A percentile compares a stretch with the other conserved stretches of the same genome.
phyloP scores from a whole-genome alignment of 2,888 invertebrate species.

The Drosophila vallismaia region DNA sequence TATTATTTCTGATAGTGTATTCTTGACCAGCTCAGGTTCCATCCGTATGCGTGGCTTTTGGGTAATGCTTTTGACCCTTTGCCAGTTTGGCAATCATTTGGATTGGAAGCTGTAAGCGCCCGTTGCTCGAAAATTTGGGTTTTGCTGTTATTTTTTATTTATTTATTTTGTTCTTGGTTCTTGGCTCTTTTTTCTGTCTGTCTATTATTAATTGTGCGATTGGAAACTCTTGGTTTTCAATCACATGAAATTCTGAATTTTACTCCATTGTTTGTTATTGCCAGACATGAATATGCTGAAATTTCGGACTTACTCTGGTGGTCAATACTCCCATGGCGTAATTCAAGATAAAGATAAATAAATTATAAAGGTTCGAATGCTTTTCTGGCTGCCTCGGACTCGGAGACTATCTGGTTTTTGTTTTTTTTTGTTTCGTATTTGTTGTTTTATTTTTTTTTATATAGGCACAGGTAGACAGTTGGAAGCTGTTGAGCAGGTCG shows the following conservation, averaged over 20 bases:
- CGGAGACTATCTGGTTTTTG: conserved; percentile 62
- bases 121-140: conserved; percentile 23
- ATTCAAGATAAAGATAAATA: conserved; percentile 78
- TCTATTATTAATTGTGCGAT: conserved; percentile 53
- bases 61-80: conserved; percentile 48
- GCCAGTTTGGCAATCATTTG: conserved; percentile 17
- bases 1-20: not conserved
- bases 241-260: conserved; percentile 69
- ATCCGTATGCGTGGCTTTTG: conserved; percentile 33
- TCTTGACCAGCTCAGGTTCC: conserved; percentile 14
- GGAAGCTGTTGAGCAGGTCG: conserved; percentile 80
- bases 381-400: conserved; percentile 39
- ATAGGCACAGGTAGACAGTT: conserved; percentile 69
- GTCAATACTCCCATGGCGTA: conserved; percentile 82
- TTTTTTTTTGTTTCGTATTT: not conserved
- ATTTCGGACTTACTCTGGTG: conserved; percentile 79
- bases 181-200: conserved; percentile 29
- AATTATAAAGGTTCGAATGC: conserved; percentile 74
- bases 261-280: conserved; percentile 58
- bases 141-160: conserved; percentile 41
- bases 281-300: conserved; percentile 76
- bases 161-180: conserved; percentile 34
- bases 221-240: conserved; percentile 58
- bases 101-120: conserved; percentile 11
- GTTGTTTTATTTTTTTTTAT: conserved; percentile 6